phyloP scores from a whole-genome alignment of 2,888 invertebrate species.

The Ophion ellenae region DNA sequence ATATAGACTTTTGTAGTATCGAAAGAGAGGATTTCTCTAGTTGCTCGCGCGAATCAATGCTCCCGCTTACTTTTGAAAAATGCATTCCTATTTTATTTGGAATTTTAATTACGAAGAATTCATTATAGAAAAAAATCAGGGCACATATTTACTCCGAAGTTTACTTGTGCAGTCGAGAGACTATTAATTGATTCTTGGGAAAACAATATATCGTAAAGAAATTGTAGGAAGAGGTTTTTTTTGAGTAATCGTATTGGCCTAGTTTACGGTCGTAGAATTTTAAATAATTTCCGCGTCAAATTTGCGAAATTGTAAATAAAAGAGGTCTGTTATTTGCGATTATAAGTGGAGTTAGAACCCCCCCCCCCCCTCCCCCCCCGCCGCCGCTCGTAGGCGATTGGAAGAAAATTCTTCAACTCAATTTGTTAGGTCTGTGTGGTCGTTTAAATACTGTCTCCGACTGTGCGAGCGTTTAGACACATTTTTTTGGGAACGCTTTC shows the following conservation, averaged over 20 bases:
- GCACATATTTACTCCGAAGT: too few species aligned
- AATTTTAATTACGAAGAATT: not conserved
- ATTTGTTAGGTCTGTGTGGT: constrained; percentile 17
- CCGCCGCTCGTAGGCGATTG: not conserved
- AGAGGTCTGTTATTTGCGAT: not conserved
- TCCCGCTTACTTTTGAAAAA: not conserved
- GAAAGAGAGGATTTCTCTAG: not conserved
- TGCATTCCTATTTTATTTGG: not conserved
- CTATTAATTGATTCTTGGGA: too few species aligned
- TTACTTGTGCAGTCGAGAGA: too few species aligned
- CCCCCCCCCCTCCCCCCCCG: not conserved
- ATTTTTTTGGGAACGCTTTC: constrained; percentile 2
- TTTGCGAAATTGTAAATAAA: not conserved
- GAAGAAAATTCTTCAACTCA: not conserved
- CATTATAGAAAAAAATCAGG: not conserved
- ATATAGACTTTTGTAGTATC: not conserved
- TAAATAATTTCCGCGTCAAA: not conserved
- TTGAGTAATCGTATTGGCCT: not conserved
- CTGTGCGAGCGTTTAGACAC: constrained; percentile 40
- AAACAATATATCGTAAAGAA: too few species aligned
- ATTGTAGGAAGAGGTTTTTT: too few species aligned
- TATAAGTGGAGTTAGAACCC: not conserved
- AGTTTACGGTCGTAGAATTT: not conserved
- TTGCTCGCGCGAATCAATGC: not conserved
- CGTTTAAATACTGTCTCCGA: constrained; percentile 33